These are phyloP conservation scores for Hypomesus transpacificus DNA, from an alignment of 2,113 vertebrate genomes.

Conservation along the genomic window DNA sequence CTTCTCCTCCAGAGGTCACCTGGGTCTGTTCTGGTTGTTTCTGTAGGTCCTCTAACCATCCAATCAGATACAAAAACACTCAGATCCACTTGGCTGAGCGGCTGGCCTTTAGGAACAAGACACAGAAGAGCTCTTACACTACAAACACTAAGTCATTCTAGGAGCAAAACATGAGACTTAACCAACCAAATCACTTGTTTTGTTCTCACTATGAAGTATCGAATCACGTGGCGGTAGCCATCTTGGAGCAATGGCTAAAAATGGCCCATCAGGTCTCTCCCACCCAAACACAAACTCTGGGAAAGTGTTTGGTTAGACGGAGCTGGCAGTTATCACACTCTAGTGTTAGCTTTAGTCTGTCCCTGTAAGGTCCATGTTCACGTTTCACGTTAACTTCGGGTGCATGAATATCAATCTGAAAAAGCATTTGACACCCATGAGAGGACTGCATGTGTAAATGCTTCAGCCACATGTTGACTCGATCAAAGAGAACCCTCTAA, in stretches of 20 bases:
- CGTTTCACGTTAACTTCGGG: conserved; percentile 3
- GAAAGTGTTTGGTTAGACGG: conserved; percentile 34
- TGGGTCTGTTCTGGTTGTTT: conserved; percentile 26
- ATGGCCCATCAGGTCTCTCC: conserved; percentile 4
- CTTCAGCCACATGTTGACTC: too few species aligned
- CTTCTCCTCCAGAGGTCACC: conserved; percentile 42
- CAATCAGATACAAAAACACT: conserved; percentile 58
- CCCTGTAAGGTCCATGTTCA: conserved; percentile 21
- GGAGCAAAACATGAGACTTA: neutral
- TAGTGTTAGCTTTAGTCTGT: conserved; percentile 27
- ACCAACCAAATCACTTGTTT: conserved; percentile 2
- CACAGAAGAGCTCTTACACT: conserved; percentile 22
- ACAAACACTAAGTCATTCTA: conserved; percentile 22
- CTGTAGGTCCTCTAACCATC: conserved; percentile 33
- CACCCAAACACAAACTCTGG: conserved; percentile 12
- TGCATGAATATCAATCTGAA: neutral
- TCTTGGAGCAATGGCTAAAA: conserved; percentile 7
- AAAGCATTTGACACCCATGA: neutral
- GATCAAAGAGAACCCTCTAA: too few species aligned
- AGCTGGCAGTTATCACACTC: conserved; percentile 45
- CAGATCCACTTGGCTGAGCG: conserved; percentile 26
- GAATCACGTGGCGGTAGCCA: neutral
- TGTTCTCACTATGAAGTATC: neutral
- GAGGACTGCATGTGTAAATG: too few species aligned
- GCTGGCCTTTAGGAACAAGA: conserved; percentile 21